Evolutionary conservation across 2,888 invertebrate species (phyloP), one percentile per base, ranked within the genome.

Genomic region (Nomada flava): DNA sequence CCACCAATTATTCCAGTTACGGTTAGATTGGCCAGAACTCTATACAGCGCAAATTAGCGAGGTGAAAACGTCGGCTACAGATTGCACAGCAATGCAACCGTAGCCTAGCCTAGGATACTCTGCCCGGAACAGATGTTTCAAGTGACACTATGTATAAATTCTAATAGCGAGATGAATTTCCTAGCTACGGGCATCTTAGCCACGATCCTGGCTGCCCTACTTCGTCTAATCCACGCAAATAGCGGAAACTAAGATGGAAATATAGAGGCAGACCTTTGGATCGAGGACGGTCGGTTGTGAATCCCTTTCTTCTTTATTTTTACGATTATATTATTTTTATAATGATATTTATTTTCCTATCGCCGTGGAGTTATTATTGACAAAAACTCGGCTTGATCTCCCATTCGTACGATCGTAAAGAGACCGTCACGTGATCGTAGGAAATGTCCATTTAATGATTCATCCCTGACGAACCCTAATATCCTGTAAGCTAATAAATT

Each of bases 121-220:
- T 69, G 79, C 13, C 13, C 47, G 18, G 26, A 70, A 65, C 79
- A 79, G 71, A 64, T 73, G 78, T 26, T 53, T 9, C 18, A 36
- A n/a, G n/a, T 29, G 53, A 68, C 53, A 36, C 23, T n/a, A 62
- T 42, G 26, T 68, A 29, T 59, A 73, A 73, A 64, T 73, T 59
- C 52, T 62, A 44, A 11, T 59, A 4, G 59, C 64, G 20, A 13
- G 42, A 68, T 73, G 50, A 52, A 59, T 59, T 36, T 50, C 29
- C n/a, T 26, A 36, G n/a, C 11, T 68, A 44, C 44, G 26, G 57
- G 2, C 47, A 20, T 59, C 23, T 42, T 42, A 53, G n/a, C 9
- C 42, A 7, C 13, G 23, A 9, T n/a, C 15, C 15, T n/a, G 15
- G 2, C 4, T 29, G 29, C n/a, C 23, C 10, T n/a, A 20, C n/a